Evolutionary conservation across 2,888 invertebrate species (phyloP).

Genomic region (Ptilodon capucinus): DNA sequence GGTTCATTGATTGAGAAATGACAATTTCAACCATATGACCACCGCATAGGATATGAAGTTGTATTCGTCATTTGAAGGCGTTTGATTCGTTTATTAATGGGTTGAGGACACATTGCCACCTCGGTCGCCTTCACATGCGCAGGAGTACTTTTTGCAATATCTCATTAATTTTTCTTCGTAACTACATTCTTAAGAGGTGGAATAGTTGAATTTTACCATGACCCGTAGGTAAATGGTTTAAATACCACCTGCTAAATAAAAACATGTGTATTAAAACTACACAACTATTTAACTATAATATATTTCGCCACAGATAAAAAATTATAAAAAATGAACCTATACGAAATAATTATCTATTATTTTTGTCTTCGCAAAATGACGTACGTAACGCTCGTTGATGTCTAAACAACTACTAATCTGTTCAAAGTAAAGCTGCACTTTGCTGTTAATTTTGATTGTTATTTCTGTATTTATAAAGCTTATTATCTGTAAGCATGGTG

Average conservation of each 20-base stretch:
- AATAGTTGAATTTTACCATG: not conserved
- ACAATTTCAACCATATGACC: slow-evolving; percentile 25
- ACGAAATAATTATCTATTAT: too few relatives aligned
- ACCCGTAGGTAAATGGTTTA: not conserved
- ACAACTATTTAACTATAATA: not conserved
- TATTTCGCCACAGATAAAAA: too few relatives aligned
- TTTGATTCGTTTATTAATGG: slow-evolving; percentile 36
- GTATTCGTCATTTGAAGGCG: slow-evolving; percentile 5
- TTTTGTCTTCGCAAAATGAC: not conserved
- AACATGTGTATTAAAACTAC: not conserved
- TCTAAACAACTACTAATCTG: slow-evolving; percentile 13
- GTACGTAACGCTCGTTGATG: slow-evolving; percentile 11
- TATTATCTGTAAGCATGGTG: not conserved
- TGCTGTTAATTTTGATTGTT: not conserved
- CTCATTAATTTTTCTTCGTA: slow-evolving; percentile 52
- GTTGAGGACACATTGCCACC: slow-evolving; percentile 54
- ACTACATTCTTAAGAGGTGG: slow-evolving; percentile 28
- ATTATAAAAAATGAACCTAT: too few relatives aligned
- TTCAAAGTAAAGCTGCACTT: not conserved
- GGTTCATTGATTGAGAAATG: slow-evolving; percentile 37
- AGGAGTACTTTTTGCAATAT: slow-evolving; percentile 70
- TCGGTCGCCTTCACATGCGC: slow-evolving; percentile 77
- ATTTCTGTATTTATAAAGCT: not conserved
- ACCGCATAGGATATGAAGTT: not conserved
- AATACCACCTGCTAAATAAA: not conserved